Evolutionary conservation across 23 tunicate genomes (phyloP), one percentile per base, ranked within the genome.

Genomic region (Ciona savignyi): DNA sequence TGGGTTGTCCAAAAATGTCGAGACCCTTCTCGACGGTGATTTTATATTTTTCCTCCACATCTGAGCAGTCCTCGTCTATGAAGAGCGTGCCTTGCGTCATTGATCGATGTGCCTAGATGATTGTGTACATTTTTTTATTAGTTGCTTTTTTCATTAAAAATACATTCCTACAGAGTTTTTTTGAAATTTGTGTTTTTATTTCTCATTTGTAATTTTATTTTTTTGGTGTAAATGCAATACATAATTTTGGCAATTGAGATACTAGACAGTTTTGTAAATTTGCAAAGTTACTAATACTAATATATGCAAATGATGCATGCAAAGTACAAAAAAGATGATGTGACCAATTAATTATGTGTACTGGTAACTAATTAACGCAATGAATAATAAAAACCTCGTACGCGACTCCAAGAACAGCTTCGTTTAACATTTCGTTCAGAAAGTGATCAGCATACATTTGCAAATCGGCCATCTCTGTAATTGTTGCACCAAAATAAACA

Each of bases 381-480:
- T 9, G 22, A 3, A 22, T 26, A 25, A 69, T 31, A 6, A 35
- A 4, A 73, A 88, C 96, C 84, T 88, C 96, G 77, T 83, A 88
- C 1, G 88, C 77, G 32, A 85, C 80, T 1, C 96, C 96, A 35
- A 88, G 87, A 23, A 82, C 75, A 19, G 96, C 96, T 82, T 88
- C 96, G 56, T 88, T 77, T 51, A 88, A 65, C 75, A 88, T 67
- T 67, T 88, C 96, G 2, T 77, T 73, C 64, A 88, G 34, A 73
- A 88, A 88, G 72, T 88, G 84, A 34, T 88, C 96, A n/a, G 83
- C 96, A 88, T 88, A 88, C 87, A 83, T 88, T 80, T 81, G 87
- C 76, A 88, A 73, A 66, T 88, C 96, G 29, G 96, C 96, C 96
- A 88, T 88, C 0, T 3, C 66, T 6, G 21, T 23, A 25, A 63